These are phyloP conservation scores for Notothenia rossii DNA, from an alignment of 2,113 vertebrate genomes.

Conservation along the genomic window DNA sequence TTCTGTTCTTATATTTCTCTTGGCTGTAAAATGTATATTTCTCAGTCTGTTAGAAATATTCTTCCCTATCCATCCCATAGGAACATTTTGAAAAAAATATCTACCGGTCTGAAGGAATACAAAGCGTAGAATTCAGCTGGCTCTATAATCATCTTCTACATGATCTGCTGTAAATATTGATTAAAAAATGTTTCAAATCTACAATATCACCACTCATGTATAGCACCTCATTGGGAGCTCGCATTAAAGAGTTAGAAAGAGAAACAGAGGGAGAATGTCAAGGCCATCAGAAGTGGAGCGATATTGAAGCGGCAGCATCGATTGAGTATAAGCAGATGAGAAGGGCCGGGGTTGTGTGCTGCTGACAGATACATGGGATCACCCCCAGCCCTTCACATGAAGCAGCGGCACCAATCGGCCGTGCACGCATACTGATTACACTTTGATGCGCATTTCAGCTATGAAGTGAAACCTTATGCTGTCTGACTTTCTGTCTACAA, in stretches of 20 bases:
- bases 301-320: conserved; percentile 50
- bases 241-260: conserved; percentile 14
- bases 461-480: conserved; percentile 23
- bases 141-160: too few species aligned
- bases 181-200: background rate
- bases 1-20: background rate
- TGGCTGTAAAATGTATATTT: background rate
- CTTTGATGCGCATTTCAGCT: conserved; percentile 37
- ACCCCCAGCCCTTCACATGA: conserved; percentile 45
- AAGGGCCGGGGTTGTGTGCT: conserved; percentile 20
- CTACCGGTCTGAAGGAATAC: background rate
- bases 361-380: conserved; percentile 45
- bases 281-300: conserved; percentile 26
- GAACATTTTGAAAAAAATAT: background rate
- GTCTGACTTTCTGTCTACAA: conserved; percentile 7
- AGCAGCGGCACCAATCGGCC: conserved; percentile 30
- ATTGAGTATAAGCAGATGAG: conserved; percentile 51
- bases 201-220: background rate
- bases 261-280: conserved; percentile 25
- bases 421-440: conserved; percentile 41
- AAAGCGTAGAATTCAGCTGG: background rate
- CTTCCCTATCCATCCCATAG: background rate
- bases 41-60: background rate
- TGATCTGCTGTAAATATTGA: background rate
- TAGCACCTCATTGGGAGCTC: background rate